Base-by-base conservation (phyloP, 2,797 vertebrate species). In the Gymnoscopelus microlampas region DNA sequence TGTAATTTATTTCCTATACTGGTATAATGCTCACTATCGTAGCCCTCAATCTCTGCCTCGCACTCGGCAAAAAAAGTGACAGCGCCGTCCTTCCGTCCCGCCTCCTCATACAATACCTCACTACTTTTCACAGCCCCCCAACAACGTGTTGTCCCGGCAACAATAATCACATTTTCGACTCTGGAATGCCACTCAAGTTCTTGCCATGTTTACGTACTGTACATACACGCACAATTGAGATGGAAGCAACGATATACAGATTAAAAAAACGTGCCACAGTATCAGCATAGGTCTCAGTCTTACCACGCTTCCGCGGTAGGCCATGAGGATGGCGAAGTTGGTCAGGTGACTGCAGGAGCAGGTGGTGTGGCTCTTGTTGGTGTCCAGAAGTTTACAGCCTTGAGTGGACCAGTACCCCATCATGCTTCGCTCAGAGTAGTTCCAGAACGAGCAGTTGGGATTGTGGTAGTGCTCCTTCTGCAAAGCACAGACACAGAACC, bases 401-500 rank as follows among this genome's bases (percentile, higher is more conserved):
- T 98, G 97, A 71, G 97, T 99, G 85, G 98, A 99, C 98, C 98
- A 99, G 88, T 96, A 97, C 84, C 98, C 98, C 95, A 97, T 96
- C 98, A 99, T 99, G 80, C 96, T 99, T 68, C 96, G 94, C 90
- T 99, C 98, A 0, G 98, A 99, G 90, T 99, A 99, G 91, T 99
- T 99, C 98, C 98, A 99, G 93, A 99, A 99, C 55, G 98, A 99
- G 79, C 98, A 99, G 93, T 99, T 99, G 88, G 98, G 96, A 88
- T 99, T 99, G 93, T 98, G 97, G 90, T 98, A 99, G 92, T 98
- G 96, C 83, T 97, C 96, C 80, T 97, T 95, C 98, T 99, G 77
- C 82, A 29, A 29, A 29, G 26, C 26, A 29, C 26, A 29, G 3
- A 29, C 26, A 29, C 26, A 29, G 26, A 29, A 29, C 26, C 26